Evolutionary conservation across 2,113 vertebrate species (phyloP).

Genomic region (Oncorhynchus clarkii): DNA sequence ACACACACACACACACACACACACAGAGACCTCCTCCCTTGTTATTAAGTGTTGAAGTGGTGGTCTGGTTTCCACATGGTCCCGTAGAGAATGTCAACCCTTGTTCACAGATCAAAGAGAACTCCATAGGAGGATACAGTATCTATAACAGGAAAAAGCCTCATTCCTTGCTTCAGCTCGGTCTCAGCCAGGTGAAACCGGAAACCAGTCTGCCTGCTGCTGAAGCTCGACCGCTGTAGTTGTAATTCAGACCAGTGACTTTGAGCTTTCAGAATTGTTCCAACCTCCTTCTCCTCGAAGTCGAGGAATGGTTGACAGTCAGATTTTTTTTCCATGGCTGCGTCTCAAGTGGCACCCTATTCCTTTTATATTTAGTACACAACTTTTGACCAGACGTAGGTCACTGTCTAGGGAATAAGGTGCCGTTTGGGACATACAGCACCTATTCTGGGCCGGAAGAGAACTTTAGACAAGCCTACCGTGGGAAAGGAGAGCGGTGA

Average conservation of each 20-base stretch:
- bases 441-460: no score
- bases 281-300: conserved; percentile 5
- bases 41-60: conserved; percentile 68
- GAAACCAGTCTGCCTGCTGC: conserved; percentile 36
- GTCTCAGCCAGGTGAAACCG: conserved; percentile 55
- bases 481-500: no score
- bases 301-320: background rate
- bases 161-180: conserved; percentile 55
- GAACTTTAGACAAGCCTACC: no score
- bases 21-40: background rate
- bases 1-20: no score
- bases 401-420: no score
- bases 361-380: no score
- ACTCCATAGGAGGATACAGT: conserved; percentile 49
- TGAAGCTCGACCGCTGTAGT: conserved; percentile 36
- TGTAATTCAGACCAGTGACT: conserved; percentile 33
- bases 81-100: conserved; percentile 46
- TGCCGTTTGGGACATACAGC: no score
- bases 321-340: background rate
- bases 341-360: no score
- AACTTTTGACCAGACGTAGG: no score
- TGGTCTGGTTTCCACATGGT: conserved; percentile 58
- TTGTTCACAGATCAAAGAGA: conserved; percentile 71
- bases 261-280: background rate
- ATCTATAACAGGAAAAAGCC: conserved; percentile 67